Conservation (phyloP, 2,888 invertebrate genomes). For the Xylota segnis region DNA sequence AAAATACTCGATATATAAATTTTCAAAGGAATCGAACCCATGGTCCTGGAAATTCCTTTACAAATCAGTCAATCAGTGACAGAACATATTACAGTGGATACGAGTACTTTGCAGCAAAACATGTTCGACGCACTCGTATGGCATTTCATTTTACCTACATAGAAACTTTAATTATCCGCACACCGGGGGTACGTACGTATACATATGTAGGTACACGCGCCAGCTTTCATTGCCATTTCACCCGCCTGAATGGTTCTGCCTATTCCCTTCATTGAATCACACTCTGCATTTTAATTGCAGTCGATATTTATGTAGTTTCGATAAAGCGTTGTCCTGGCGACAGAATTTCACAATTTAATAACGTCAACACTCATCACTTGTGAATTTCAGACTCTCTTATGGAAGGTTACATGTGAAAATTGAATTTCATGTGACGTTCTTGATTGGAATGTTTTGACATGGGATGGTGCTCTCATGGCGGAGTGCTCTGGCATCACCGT, state of each 20-base stretch:
- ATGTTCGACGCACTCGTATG: neutral
- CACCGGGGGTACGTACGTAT: slow-evolving; percentile 17
- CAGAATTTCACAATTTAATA: slow-evolving; percentile 47
- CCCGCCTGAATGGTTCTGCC: neutral
- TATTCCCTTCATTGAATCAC: neutral
- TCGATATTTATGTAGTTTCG: slow-evolving; percentile 1
- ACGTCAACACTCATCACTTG: slow-evolving; percentile 26
- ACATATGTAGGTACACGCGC: too few species aligned
- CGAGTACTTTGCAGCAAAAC: too few species aligned
- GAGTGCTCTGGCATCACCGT: neutral
- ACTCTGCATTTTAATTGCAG: slow-evolving; percentile 18
- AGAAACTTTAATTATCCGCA: slow-evolving; percentile 33
- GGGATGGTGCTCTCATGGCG: neutral
- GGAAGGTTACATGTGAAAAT: slow-evolving; percentile 33
- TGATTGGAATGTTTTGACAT: slow-evolving; percentile 42
- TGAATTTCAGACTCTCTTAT: slow-evolving; percentile 1
- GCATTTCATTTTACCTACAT: slow-evolving; percentile 1
- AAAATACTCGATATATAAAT: too few species aligned
- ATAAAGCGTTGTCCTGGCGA: slow-evolving; percentile 18
- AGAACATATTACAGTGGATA: neutral
- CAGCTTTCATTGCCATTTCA: slow-evolving; percentile 4
- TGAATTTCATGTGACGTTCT: slow-evolving; percentile 39
- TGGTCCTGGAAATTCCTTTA: neutral
- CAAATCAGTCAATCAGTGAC: slow-evolving; percentile 2
- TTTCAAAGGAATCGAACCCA: neutral